Evolutionary conservation across 2,888 invertebrate genomes (phyloP), one percentile per base, ranked within the genome.

Genomic region (Stomorhina lunata): DNA sequence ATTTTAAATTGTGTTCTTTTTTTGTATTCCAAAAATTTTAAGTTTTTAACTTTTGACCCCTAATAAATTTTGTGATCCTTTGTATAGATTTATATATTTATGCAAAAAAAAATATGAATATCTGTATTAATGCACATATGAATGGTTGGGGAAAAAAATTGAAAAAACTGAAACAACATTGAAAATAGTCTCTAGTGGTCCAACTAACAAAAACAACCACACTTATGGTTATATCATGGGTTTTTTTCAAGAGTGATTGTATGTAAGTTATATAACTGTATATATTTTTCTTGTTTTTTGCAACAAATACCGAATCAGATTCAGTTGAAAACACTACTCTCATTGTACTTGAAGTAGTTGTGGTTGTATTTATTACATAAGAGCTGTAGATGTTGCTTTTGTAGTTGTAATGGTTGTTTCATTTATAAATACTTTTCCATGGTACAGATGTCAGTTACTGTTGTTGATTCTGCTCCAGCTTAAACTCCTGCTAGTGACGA

Each of bases 191-290:
- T 48, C 65, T 57, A 57, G 78, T 79, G 71, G 72, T 57, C 71
- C 71, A 79, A 79, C 71, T 72, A 72, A 72, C 57, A 65, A 72
- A 72, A 37, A 65, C 48, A 79, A 68, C 68, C 66, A 34, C 57
- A 55, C 61, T 63, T 75, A 37, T 53, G 48, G 53, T 5, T 27
- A 15, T 15, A 57, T 48, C 48, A 71, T 65, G 65, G 9, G n/a
- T n/a, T n/a, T n/a, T n/a, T 37, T 79, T 65, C 15, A 29, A 57
- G 55, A 45, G 61, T 63, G 32, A 53, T 27, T 40, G 50, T 22
- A 20, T 65, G 34, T 25, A n/a, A n/a, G n/a, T n/a, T n/a, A n/a
- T n/a, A n/a, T n/a, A n/a, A n/a, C n/a, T n/a, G 2, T 69, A 27
- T 43, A 29, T 29, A 32, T 10, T 29, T 10, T 10, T 32, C 6